Base-by-base conservation (phyloP, 2,797 vertebrate genomes). In the Tragopan temminckii region DNA sequence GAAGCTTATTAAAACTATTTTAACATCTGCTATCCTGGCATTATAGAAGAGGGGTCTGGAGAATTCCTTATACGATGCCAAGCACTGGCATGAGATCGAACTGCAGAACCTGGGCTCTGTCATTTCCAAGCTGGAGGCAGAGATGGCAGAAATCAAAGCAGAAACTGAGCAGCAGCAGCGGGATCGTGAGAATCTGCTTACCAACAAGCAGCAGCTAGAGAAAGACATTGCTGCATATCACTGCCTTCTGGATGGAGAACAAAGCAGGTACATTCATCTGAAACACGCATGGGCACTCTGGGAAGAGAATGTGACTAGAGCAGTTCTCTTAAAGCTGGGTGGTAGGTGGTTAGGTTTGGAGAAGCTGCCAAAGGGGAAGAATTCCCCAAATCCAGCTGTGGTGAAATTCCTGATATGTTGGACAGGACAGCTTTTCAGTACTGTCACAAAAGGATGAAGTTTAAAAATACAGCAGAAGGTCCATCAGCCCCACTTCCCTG, bases 81-180 rank as follows among this genome's bases (percentile, higher is more conserved):
- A 98, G 57, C 99, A 99, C 95, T 99, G 99, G 99, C 99, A 99
- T 0, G 98, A 98, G 82, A 98, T 99, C 31, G 99, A 99, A 97
- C 97, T 99, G 77, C 99, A 99, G 98, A 99, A 99, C 88, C 96
- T 99, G 80, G 98, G 98, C 53, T 98, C 99, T 0, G 98, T 99
- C 80, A 98, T 99, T 38, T 94, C 97, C 78, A 98, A 98, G 94
- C 97, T 99, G 97, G 98, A 99, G 96, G 97, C 98, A 8, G 99
- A 99, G 96, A 98, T 99, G 16, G 48, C 81, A 5, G 99, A 99
- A 38, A 97, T 99, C 35, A 98, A 96, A n/a, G 91, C 88, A 1
- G 99, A 99, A 91, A 98, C 98, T 0, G 98, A 99, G 57, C 98
- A 99, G 97, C 99, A 99, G 95, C 98, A 98, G 59, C 97, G 95